Conservation (phyloP, 2,113 vertebrate genomes). For the Sander vitreus region DNA sequence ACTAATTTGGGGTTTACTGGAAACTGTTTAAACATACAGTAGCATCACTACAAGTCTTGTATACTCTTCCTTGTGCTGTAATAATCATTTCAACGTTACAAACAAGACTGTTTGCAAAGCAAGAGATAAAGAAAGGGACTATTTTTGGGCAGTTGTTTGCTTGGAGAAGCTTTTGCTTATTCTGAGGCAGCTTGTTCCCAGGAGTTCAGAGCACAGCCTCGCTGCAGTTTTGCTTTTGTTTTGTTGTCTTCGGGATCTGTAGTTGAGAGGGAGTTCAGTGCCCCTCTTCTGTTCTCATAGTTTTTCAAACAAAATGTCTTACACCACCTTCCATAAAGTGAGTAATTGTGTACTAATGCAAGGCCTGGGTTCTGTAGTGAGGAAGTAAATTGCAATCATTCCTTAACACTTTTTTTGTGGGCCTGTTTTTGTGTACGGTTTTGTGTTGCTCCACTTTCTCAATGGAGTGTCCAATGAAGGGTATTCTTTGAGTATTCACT, state of each 20-base stretch:
- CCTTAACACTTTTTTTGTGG: constrained; percentile 51
- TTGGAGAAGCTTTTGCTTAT: constrained; percentile 81
- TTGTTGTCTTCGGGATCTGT: constrained; percentile 78
- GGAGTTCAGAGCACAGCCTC: constrained; percentile 73
- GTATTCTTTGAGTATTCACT: constrained; percentile 60
- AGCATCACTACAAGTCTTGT: constrained; percentile 58
- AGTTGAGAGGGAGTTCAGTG: constrained; percentile 76
- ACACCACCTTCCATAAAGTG: constrained; percentile 58
- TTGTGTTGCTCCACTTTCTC: constrained; percentile 55
- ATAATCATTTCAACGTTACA: constrained; percentile 78
- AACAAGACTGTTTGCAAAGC: constrained; percentile 75
- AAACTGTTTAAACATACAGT: constrained; percentile 65
- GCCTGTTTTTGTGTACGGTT: constrained; percentile 55
- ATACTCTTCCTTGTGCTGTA: constrained; percentile 69
- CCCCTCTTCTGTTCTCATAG: constrained; percentile 67
- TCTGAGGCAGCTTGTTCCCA: constrained; percentile 81
- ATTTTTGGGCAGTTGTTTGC: constrained; percentile 84
- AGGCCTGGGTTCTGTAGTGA: constrained; percentile 22
- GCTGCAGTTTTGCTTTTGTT: constrained; percentile 77
- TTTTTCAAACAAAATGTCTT: constrained; percentile 48
- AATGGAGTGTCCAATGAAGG: constrained; percentile 53
- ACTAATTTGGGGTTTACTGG: constrained; percentile 67
- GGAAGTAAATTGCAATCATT: constrained; percentile 74
- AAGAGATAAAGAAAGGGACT: constrained; percentile 79
- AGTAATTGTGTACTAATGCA: constrained; percentile 61